phyloP scores from a whole-genome alignment of 23 tunicate genomes.

The Botrylloides violaceus region DNA sequence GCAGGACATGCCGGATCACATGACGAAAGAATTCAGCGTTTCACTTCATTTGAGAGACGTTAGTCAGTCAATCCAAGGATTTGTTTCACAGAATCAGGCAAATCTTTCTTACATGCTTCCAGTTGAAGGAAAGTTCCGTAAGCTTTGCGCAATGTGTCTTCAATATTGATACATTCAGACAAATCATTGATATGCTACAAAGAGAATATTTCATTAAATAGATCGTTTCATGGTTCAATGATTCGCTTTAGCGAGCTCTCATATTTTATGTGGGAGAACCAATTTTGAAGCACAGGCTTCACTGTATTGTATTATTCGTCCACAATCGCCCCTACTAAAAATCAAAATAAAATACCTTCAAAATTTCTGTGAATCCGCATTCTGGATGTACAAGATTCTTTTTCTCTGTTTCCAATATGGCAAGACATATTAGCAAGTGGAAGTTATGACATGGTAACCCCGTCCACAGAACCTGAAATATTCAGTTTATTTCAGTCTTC shows the following conservation, averaged over 20 bases:
- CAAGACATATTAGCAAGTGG: constrained; percentile 60
- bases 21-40: no score
- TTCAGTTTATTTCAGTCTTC: no score
- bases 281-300: no score
- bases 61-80: constrained; percentile 34
- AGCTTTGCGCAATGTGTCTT: constrained; percentile 60
- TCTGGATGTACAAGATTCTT: constrained; percentile 36
- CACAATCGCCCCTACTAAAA: no score
- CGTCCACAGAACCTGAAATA: constrained; percentile 89
- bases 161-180: constrained; percentile 54
- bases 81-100: constrained; percentile 39
- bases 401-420: constrained; percentile 71
- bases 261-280: no score
- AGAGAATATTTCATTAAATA: no score
- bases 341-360: constrained; percentile 35
- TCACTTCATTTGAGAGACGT: background rate
- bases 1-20: no score
- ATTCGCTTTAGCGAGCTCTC: no score
- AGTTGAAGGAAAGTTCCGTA: constrained; percentile 65
- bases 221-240: no score
- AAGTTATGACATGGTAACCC: constrained; percentile 68
- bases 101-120: constrained; percentile 50
- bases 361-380: constrained; percentile 73
- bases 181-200: constrained; percentile 88
- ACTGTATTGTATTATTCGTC: no score